A percentile compares a stretch with the other conserved stretches of the same genome.
phyloP scores from a whole-genome alignment of 2,797 vertebrate genomes.

The Acanthurus lineatus region DNA sequence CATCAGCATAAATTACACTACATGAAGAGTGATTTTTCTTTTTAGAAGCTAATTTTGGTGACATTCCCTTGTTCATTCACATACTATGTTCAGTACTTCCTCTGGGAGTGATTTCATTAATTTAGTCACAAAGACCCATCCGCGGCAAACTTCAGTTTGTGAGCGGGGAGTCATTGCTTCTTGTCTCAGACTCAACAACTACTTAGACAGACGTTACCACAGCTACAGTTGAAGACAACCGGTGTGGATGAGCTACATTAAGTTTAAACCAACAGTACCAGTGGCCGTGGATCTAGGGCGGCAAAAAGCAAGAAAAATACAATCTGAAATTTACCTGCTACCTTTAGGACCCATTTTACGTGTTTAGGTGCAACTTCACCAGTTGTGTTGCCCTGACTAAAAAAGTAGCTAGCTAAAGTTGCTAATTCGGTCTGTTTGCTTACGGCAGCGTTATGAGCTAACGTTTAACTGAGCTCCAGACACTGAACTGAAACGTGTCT shows the following conservation, averaged over 20 bases:
- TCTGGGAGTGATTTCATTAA: neutral
- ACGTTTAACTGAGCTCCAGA: neutral
- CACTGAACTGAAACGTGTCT: accelerated
- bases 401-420: constrained; percentile 46
- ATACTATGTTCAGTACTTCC: neutral
- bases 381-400: constrained; percentile 9
- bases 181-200: neutral
- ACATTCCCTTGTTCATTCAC: neutral
- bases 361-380: constrained; percentile 37
- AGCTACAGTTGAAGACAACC: neutral
- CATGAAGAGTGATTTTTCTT: neutral
- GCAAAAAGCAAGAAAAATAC: accelerated
- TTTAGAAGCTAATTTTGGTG: neutral
- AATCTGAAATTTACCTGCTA: neutral
- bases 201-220: neutral
- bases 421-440: constrained; percentile 42
- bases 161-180: constrained; percentile 33
- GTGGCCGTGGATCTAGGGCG: too few relatives aligned
- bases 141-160: constrained; percentile 43
- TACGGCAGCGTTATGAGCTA: neutral
- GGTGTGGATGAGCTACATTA: neutral
- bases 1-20: neutral
- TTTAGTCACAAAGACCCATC: neutral
- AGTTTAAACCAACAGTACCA: accelerated
- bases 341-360: neutral